A percentile compares a stretch with the other conserved stretches of the same genome.
Evolutionary conservation across 2,888 invertebrate genomes (phyloP).

Genomic region (Patella caerulea): DNA sequence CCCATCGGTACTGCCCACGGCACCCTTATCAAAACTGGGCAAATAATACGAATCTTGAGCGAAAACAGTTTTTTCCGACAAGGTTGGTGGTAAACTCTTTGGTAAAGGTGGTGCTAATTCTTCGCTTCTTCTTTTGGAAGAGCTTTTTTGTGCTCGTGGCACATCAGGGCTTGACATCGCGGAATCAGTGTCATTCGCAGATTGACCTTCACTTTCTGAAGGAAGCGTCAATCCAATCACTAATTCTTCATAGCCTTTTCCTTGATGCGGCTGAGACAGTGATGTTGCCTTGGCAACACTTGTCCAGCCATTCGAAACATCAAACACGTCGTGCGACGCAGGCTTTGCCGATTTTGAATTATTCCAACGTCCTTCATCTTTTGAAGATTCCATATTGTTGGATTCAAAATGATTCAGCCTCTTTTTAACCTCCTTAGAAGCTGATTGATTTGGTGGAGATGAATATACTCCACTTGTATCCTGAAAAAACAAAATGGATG

Average conservation of each 20-base stretch:
- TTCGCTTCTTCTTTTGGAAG: constrained; percentile 30
- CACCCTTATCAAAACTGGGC: constrained; percentile 37
- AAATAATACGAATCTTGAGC: constrained; percentile 41
- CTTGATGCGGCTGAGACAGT: constrained; percentile 29
- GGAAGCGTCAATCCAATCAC: constrained; percentile 55
- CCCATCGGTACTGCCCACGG: constrained; percentile 35
- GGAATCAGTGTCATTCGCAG: constrained; percentile 66
- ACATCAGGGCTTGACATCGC: constrained; percentile 39
- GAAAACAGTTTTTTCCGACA: constrained; percentile 25
- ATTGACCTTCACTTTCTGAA: constrained; percentile 57
- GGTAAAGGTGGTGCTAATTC: constrained; percentile 33
- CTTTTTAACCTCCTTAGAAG: constrained; percentile 16
- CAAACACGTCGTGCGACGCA: constrained; percentile 39
- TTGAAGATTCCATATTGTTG: constrained; percentile 34
- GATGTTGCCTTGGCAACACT: constrained; percentile 52
- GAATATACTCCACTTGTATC: constrained; percentile 17
- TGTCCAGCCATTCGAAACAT: constrained; percentile 41
- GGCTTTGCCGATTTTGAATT: constrained; percentile 53
- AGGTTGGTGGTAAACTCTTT: constrained; percentile 26
- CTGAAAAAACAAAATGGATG: constrained; percentile 14
- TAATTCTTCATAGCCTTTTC: constrained; percentile 50
- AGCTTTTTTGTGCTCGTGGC: constrained; percentile 37
- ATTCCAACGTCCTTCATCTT: constrained; percentile 58
- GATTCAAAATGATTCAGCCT: constrained; percentile 39
- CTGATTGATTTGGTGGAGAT: constrained; percentile 16